These are phyloP conservation scores for Erpobdella octoculata DNA, from an alignment of 2,888 invertebrate species.

Conservation along the genomic window DNA sequence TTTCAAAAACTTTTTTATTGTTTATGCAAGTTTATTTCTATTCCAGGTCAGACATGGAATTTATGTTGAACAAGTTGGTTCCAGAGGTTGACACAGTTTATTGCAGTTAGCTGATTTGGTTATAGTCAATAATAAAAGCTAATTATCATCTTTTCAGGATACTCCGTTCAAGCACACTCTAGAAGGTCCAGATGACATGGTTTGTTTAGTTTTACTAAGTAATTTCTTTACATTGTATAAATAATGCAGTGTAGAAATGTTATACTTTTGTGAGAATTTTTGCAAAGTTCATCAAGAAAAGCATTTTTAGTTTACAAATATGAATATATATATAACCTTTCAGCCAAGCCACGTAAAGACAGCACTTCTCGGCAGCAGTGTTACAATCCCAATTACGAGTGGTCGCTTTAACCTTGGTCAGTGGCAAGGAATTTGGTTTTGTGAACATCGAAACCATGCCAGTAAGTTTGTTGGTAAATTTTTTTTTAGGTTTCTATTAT, in stretches of 20 bases:
- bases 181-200: slow-evolving; percentile 98
- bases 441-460: slow-evolving; percentile 92
- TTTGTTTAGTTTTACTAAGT: slow-evolving; percentile 55
- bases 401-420: slow-evolving; percentile 88
- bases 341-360: slow-evolving; percentile 96
- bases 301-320: too few relatives aligned
- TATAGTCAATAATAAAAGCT: not conserved
- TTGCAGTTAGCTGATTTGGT: not conserved
- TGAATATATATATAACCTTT: not conserved
- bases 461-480: too few relatives aligned
- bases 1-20: not conserved
- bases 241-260: not conserved
- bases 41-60: slow-evolving; percentile 88
- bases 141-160: slow-evolving; percentile 58
- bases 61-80: slow-evolving; percentile 97
- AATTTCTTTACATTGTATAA: too few relatives aligned
- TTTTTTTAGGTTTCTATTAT: too few relatives aligned
- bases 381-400: slow-evolving; percentile 90
- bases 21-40: slow-evolving; percentile 35
- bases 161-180: slow-evolving; percentile 89
- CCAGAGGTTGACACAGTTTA: slow-evolving; percentile 63
- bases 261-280: not conserved
- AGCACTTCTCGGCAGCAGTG: slow-evolving; percentile 85
- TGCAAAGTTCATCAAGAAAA: too few relatives aligned
- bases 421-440: slow-evolving; percentile 97